Evolutionary conservation across 2,888 invertebrate genomes (phyloP).

Genomic region (Clanis bilineata): DNA sequence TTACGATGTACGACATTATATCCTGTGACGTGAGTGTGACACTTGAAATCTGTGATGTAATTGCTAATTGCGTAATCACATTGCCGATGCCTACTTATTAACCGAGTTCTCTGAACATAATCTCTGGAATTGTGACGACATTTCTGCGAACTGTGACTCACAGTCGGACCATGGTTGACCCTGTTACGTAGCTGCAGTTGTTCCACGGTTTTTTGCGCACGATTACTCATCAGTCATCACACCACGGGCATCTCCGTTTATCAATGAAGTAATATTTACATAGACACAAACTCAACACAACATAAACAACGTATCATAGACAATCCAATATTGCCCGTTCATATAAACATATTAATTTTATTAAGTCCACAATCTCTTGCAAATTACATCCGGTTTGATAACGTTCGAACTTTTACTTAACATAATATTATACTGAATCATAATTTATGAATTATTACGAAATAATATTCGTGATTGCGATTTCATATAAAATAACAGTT

Average conservation of each 20-base stretch:
- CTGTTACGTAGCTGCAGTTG: constrained; percentile 47
- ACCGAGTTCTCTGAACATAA: constrained; percentile 25
- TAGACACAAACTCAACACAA: not conserved
- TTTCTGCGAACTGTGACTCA: constrained; percentile 67
- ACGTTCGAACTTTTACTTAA: not conserved
- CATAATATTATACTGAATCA: not conserved
- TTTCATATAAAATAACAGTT: constrained; percentile 17
- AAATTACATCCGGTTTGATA: not conserved
- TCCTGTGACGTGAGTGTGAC: constrained; percentile 46
- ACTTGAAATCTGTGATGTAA: constrained; percentile 50
- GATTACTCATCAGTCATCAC: constrained; percentile 59
- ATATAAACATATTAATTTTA: not conserved
- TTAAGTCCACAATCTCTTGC: not conserved
- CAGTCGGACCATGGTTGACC: constrained; percentile 47
- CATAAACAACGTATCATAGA: not conserved
- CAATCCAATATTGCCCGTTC: not conserved
- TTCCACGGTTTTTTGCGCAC: constrained; percentile 58
- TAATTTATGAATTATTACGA: not conserved
- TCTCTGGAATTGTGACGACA: constrained; percentile 70
- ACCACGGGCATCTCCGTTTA: constrained; percentile 53
- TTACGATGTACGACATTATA: constrained; percentile 28
- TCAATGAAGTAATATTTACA: constrained; percentile 57
- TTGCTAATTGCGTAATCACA: constrained; percentile 35
- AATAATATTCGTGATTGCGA: not conserved
- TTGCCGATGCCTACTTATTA: constrained; percentile 31